A percentile compares a stretch with the other conserved stretches of the same genome.
Conservation (phyloP, 2,113 vertebrate genomes). For the Pteropus alecto region DNA sequence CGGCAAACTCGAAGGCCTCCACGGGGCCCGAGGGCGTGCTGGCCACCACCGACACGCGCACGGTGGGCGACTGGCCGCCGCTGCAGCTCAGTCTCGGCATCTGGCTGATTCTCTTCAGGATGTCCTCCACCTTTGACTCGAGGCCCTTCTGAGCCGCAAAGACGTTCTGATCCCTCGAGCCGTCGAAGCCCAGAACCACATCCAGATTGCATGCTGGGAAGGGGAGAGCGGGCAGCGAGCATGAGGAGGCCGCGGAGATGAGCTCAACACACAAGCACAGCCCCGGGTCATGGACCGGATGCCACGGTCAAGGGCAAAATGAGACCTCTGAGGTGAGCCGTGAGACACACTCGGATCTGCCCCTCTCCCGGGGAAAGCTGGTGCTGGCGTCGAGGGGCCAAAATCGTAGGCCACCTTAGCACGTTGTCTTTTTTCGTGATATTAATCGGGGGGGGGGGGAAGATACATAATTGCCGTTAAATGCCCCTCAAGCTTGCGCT, state of each 20-base stretch:
- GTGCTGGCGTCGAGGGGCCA: not conserved
- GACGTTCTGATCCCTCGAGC: slow-evolving; percentile 86
- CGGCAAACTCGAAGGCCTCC: slow-evolving; percentile 88
- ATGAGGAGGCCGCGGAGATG: not conserved
- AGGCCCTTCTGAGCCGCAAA: slow-evolving; percentile 89
- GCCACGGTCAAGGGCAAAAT: fast-evolving
- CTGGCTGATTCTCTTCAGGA: slow-evolving; percentile 91
- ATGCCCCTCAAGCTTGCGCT: too few species aligned
- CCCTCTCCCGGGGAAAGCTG: not conserved
- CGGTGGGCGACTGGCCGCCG: slow-evolving; percentile 81
- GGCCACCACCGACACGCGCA: slow-evolving; percentile 88
- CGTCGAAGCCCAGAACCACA: slow-evolving; percentile 95
- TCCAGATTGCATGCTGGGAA: slow-evolving; percentile 90
- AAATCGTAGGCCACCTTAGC: fast-evolving
- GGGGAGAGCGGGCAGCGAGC: not conserved
- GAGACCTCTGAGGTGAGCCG: fast-evolving
- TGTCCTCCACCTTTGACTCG: slow-evolving; percentile 84
- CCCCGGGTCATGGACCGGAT: fast-evolving
- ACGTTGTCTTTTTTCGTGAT: not conserved
- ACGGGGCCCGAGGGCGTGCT: slow-evolving; percentile 83
- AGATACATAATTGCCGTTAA: not conserved
- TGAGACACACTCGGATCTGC: not conserved
- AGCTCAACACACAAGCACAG: fast-evolving
- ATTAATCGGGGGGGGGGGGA: not conserved
- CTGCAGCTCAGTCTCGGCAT: slow-evolving; percentile 91